Conservation (phyloP, 2,797 vertebrate genomes). For the Squalus acanthias region DNA sequence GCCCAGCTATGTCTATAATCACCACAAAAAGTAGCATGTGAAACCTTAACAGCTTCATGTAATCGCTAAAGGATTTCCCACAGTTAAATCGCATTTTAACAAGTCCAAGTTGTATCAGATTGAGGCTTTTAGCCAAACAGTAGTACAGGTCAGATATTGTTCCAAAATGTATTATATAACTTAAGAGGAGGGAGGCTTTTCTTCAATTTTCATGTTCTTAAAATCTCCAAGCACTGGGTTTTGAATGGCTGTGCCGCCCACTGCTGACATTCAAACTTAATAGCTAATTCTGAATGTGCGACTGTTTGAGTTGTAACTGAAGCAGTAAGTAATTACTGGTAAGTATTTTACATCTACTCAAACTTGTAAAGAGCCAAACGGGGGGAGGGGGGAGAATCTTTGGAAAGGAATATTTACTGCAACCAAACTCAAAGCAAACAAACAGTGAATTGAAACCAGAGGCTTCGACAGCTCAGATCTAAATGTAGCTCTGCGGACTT, state of each 20-base stretch:
- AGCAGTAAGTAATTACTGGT: neutral
- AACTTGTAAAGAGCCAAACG: neutral
- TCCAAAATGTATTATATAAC: neutral
- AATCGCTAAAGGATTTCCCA: neutral
- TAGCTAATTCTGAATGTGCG: neutral
- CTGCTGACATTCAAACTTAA: neutral
- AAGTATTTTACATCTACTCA: neutral
- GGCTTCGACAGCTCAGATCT: neutral
- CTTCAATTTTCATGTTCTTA: neutral
- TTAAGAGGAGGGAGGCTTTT: neutral
- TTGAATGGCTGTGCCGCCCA: neutral
- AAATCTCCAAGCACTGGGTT: neutral
- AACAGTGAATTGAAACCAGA: neutral
- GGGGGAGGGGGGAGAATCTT: neutral
- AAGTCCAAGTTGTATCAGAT: neutral
- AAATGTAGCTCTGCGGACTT: neutral
- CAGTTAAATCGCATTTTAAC: neutral
- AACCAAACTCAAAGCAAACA: constrained; percentile 7
- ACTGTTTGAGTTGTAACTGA: neutral
- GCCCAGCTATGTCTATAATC: no score
- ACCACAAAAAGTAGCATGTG: neutral
- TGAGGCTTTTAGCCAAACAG: neutral
- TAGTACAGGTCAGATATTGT: neutral
- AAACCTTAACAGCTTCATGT: neutral
- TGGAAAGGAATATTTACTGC: constrained; percentile 1